Evolutionary conservation across 2,888 invertebrate genomes (phyloP).

Genomic region (Oscheius onirici): DNA sequence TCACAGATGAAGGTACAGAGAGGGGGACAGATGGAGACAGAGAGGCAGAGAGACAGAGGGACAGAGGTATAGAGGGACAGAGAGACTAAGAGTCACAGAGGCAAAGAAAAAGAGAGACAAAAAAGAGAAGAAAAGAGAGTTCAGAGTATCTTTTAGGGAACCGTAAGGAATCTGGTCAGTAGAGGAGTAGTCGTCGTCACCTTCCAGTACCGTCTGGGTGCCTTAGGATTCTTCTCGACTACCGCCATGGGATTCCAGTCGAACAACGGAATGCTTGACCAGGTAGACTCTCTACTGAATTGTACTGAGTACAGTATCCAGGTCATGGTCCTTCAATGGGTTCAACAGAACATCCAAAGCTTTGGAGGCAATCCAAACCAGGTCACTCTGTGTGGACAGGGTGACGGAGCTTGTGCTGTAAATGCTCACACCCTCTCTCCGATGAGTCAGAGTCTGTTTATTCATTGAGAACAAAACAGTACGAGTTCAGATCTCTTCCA

Average conservation of each 20-base stretch:
- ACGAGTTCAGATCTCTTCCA: conserved; percentile 54
- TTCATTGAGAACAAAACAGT: not conserved
- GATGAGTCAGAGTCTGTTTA: conserved; percentile 54
- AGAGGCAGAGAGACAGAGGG: conserved; percentile 1
- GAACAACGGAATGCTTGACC: conserved; percentile 67
- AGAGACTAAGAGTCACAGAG: not conserved
- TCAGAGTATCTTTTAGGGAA: not conserved
- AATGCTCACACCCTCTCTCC: conserved; percentile 58
- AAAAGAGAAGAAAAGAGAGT: not conserved
- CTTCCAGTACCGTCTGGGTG: conserved; percentile 62
- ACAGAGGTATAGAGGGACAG: not conserved
- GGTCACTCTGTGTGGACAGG: conserved; percentile 65
- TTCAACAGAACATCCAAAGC: conserved; percentile 61
- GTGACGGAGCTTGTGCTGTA: conserved; percentile 61
- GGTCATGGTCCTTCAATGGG: conserved; percentile 56
- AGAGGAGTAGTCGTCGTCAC: conserved; percentile 62
- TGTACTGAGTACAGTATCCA: conserved; percentile 7
- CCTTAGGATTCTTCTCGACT: conserved; percentile 60
- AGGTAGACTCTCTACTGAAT: conserved; percentile 27
- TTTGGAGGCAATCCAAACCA: conserved; percentile 66
- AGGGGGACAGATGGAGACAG: not conserved
- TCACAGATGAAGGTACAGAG: conserved; percentile 42
- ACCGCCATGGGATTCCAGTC: conserved; percentile 50
- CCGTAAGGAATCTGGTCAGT: conserved; percentile 43
- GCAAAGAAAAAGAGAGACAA: not conserved